These are phyloP conservation scores for Lasiommata megera DNA, from an alignment of 2,888 invertebrate genomes.

Conservation along the genomic window DNA sequence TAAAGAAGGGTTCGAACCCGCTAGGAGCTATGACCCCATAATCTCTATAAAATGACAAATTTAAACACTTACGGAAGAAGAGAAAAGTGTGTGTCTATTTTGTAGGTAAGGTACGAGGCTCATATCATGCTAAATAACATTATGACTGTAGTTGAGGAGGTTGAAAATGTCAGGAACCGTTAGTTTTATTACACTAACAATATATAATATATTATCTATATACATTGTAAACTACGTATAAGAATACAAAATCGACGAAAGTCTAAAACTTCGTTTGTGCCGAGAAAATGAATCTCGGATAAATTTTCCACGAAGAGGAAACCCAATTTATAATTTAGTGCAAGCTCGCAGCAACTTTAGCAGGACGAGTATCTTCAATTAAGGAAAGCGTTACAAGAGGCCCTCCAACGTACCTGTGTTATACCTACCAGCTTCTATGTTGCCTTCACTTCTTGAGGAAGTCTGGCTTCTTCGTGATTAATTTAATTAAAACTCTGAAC, in stretches of 20 bases:
- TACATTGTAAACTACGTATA: too few species aligned
- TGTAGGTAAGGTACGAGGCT: too few species aligned
- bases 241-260: not conserved
- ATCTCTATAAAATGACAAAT: too few species aligned
- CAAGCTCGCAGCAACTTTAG: constrained; percentile 8
- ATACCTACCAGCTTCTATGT: not conserved
- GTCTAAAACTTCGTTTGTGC: not conserved
- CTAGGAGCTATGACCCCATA: too few species aligned
- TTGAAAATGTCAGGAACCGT: too few species aligned
- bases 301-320: constrained; percentile 3
- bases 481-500: not conserved
- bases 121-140: too few species aligned
- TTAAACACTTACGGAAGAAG: too few species aligned
- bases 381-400: constrained; percentile 24
- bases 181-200: too few species aligned
- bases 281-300: not conserved
- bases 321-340: constrained; percentile 16
- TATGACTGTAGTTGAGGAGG: too few species aligned
- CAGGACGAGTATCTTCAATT: constrained; percentile 25
- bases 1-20: too few species aligned
- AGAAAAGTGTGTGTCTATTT: too few species aligned
- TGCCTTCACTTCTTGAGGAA: constrained; percentile 8
- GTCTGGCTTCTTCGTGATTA: constrained; percentile 1
- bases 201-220: too few species aligned
- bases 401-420: constrained; percentile 5